Percentiles rank a stretch among this genome's conserved stretches.
Conservation (phyloP, 1,140 invertebrate species). For the Tyrophagus putrescentiae region DNA sequence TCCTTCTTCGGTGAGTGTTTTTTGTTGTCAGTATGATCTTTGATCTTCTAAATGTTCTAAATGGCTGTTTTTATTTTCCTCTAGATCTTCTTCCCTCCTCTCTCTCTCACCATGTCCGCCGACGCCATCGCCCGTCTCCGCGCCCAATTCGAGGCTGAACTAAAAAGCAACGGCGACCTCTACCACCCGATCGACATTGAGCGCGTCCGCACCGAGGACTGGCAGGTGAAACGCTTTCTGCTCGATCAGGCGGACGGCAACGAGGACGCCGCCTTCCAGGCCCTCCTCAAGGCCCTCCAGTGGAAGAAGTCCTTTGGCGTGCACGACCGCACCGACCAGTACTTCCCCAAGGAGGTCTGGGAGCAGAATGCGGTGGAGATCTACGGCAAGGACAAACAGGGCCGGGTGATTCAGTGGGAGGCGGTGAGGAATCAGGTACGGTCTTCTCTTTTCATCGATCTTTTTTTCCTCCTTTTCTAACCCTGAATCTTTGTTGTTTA, state of each 20-base stretch:
- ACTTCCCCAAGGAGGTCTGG: conserved; percentile 17
- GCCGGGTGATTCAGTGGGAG: background rate
- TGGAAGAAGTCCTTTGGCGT: conserved; percentile 21
- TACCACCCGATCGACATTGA: conserved; percentile 13
- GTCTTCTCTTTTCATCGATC: no score
- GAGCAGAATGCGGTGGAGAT: conserved; percentile 9
- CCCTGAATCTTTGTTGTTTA: no score
- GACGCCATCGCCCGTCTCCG: background rate
- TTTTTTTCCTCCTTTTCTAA: no score
- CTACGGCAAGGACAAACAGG: background rate
- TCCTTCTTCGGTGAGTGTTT: no score
- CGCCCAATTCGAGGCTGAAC: background rate
- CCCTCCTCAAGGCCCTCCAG: conserved; percentile 12
- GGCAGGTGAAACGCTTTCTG: conserved; percentile 10
- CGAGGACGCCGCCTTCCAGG: conserved; percentile 3
- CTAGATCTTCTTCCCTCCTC: no score
- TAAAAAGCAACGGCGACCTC: background rate
- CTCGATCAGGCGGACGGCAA: background rate
- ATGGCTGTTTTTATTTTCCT: no score
- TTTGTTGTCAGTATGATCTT: no score
- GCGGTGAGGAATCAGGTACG: background rate
- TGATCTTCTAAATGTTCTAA: no score
- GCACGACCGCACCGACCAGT: conserved; percentile 3
- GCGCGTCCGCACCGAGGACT: conserved; percentile 10
- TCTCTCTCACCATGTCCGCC: background rate